Percentiles rank a stretch among this genome's conserved stretches.
phyloP scores from a whole-genome alignment of 2,888 invertebrate genomes.

The Cephus sareptanus region DNA sequence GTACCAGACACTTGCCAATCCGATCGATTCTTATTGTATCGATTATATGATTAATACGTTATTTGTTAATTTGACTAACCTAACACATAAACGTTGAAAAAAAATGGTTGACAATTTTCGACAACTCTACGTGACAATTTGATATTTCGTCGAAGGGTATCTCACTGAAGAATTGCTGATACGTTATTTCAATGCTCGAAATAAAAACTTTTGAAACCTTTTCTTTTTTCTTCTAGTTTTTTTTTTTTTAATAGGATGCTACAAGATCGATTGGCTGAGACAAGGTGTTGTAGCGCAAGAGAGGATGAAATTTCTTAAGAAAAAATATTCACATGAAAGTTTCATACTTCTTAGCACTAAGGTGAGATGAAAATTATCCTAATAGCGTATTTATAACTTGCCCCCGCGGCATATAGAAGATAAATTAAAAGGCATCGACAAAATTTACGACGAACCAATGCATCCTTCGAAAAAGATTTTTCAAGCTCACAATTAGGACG shows the following conservation, averaged over 20 bases:
- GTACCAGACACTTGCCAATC: neutral
- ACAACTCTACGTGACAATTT: conserved; percentile 15
- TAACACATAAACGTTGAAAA: conserved; percentile 54
- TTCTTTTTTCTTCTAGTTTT: conserved; percentile 17
- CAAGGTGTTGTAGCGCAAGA: neutral
- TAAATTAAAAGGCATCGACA: neutral
- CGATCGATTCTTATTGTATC: neutral
- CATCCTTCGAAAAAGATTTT: neutral
- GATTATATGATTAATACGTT: neutral
- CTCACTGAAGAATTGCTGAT: conserved; percentile 3
- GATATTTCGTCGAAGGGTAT: conserved; percentile 9
- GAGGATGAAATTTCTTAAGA: neutral
- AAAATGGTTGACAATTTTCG: conserved; percentile 54
- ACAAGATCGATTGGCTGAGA: neutral
- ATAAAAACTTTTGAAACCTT: neutral
- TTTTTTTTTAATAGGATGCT: neutral
- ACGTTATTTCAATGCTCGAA: conserved; percentile 16
- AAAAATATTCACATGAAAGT: neutral
- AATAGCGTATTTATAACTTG: neutral
- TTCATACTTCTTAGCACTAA: neutral
- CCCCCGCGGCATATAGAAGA: neutral
- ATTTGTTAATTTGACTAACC: conserved; percentile 35
- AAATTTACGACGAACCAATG: neutral
- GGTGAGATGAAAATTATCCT: neutral
- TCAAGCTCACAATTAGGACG: neutral